Base-by-base conservation (phyloP, 1,140 invertebrate species). In the Drosophila chauvacae region DNA sequence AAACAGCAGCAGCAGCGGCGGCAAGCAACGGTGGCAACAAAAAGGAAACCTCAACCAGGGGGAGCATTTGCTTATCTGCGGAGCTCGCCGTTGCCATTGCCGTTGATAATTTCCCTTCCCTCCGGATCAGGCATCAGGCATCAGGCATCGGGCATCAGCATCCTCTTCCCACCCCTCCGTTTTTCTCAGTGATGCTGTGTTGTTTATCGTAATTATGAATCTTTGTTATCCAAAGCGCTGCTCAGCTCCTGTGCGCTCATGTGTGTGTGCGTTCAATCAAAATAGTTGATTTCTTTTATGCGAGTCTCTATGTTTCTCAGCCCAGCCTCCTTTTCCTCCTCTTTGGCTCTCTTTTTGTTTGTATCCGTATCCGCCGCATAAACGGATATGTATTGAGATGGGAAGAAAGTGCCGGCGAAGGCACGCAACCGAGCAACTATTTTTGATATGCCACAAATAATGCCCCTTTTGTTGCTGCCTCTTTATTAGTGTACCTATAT, bases 141-240 rank as follows among this genome's bases (percentile, higher is more conserved):
- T 48, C 41, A 2, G 13, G 13, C 6, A 45, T 45, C 44, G 6
- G 44, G 20, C 20, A 16, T 48, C 44, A 45, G 44, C 18, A 11
- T 45, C 44, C 11, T 6, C 41, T 42, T 11, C 14, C 6, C 13
- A 23, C 23, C 26, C 18, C 35, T 14, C 9, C 5, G 20, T 44
- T 66, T 69, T 9, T 37, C 47, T 33, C 44, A 60, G 61, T 64
- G 53, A 20, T 13, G 18, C 9, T 42, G 7, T 48, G 39, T 72
- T 79, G 72, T 83, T 84, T 72, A 84, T 84, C 72, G 60, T 75
- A 81, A 85, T 86, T 86, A 81, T 85, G 74, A 78, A 86, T 81
- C 64, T 75, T 71, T 79, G 69, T 75, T 78, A 81, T 80, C 65
- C 70, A 53, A 44, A 56, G 73, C 57, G 41, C 64, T 71, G 68